Base-by-base conservation (phyloP, 2,113 vertebrate genomes). In the Tiliqua scincoides region DNA sequence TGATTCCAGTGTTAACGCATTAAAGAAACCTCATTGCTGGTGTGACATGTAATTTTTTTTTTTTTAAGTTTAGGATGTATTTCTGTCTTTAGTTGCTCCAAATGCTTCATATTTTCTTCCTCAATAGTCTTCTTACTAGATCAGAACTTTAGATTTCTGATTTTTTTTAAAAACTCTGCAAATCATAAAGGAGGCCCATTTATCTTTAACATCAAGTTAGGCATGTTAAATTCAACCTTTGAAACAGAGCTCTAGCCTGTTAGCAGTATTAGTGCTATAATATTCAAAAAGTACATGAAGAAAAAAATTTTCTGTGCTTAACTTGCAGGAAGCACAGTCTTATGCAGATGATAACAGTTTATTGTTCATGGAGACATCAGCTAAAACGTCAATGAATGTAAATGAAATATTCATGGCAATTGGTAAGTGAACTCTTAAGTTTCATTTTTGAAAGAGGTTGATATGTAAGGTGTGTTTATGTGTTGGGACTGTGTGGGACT, bases 341-440 rank as follows among this genome's bases (percentile, higher is more conserved):
- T 99, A 99, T 86, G 98, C 98, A 95, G 99, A 99, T 91, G 99
- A 99, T 87, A 99, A 99, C 97, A 99, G 98, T 93, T 98, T 99
- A 96, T 97, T 99, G 91, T 99, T 99, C 93, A 99, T 99, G 98
- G 99, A 99, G 92, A 99, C 98, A 0, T 99, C 99, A 91, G 98
- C 99, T 67, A 99, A 99, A 96, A 99, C 98, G 57, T 99, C 99
- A 89, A 97, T 99, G 98, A 99, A 99, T 75, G 98, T 99, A 92
- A 99, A 99, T 87, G 98, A 99, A 97, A 99, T 99, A 95, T 99
- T 99, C 96, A 98, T 99, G 98, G 99, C 98, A 95, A 99, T 99
- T 90, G 99, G 99, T 99, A 95, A 97, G 98, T 91, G 61, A 74
- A 93, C 20, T 30, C 40, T 89, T 63, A 84, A 85, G 4, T 20